A percentile compares a stretch with the other conserved stretches of the same genome.
Evolutionary conservation across 2,888 invertebrate genomes (phyloP).

Genomic region (Tortricodes alternella): DNA sequence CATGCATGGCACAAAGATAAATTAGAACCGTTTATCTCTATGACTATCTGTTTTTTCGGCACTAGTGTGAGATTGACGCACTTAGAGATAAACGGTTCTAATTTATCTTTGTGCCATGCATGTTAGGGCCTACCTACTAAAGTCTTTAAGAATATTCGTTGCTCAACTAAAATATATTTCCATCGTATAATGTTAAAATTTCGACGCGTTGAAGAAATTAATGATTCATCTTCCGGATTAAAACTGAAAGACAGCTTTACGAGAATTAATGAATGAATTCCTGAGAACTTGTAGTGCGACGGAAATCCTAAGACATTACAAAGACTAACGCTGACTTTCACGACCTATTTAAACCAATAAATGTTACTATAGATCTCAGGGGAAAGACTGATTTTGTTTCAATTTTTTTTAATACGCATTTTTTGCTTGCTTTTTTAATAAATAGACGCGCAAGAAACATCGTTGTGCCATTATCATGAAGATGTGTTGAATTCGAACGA

Average conservation of each 20-base stretch:
- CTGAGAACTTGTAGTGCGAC: conserved; percentile 25
- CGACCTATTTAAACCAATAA: conserved; percentile 45
- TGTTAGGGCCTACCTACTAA: neutral
- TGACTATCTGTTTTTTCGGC: too few relatives aligned
- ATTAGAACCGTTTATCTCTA: too few relatives aligned
- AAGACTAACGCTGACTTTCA: conserved; percentile 46
- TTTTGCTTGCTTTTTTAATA: too few relatives aligned
- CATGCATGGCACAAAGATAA: too few relatives aligned
- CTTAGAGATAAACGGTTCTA: neutral
- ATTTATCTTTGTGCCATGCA: neutral
- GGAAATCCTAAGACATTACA: conserved; percentile 40
- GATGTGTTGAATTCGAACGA: too few relatives aligned
- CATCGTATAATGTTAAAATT: neutral
- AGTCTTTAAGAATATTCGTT: neutral
- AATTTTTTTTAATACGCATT: neutral
- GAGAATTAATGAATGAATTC: conserved; percentile 15
- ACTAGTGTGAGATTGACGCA: too few relatives aligned
- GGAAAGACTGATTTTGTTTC: conserved; percentile 8
- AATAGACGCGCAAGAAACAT: too few relatives aligned
- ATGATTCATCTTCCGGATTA: conserved; percentile 24
- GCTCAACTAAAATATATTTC: conserved; percentile 13
- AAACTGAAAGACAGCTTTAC: conserved; percentile 25
- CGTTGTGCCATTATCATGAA: too few relatives aligned
- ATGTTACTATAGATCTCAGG: conserved; percentile 44
- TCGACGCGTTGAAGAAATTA: conserved; percentile 15